phyloP scores from a whole-genome alignment of 1,140 invertebrate genomes.

The Sitophilus oryzae region DNA sequence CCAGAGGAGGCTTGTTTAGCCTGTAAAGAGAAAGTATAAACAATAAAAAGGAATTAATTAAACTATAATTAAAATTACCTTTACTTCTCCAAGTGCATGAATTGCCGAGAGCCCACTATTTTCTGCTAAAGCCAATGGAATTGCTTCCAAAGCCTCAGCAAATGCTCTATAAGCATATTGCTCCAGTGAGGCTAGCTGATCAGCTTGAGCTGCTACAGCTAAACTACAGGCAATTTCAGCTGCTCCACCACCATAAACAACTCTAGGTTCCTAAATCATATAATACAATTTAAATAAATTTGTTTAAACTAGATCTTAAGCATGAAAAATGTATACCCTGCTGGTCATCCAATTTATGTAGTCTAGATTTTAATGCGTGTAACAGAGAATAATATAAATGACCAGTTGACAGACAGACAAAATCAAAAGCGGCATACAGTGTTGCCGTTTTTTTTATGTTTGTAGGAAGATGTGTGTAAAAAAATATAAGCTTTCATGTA shows the following conservation, averaged over 20 bases:
- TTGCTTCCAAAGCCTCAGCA: constrained; percentile 89
- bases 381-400: too few relatives aligned
- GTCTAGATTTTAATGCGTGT: too few relatives aligned
- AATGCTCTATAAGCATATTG: constrained; percentile 97
- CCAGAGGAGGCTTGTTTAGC: constrained; percentile 74
- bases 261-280: constrained; percentile 73
- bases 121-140: constrained; percentile 94
- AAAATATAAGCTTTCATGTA: too few relatives aligned
- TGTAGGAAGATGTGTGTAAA: too few relatives aligned
- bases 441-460: too few relatives aligned
- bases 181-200: constrained; percentile 88
- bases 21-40: constrained; percentile 26
- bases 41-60: background rate
- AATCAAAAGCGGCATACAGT: too few relatives aligned
- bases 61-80: constrained; percentile 47
- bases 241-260: constrained; percentile 97
- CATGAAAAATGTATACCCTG: too few relatives aligned
- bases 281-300: constrained; percentile 20
- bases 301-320: too few relatives aligned
- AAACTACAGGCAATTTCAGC: constrained; percentile 93
- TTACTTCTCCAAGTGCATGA: constrained; percentile 86
- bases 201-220: constrained; percentile 81
- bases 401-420: too few relatives aligned
- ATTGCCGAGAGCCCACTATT: constrained; percentile 93
- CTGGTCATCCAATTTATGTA: too few relatives aligned